Conservation (phyloP, 2,113 vertebrate species). For the Scolopax mira region DNA sequence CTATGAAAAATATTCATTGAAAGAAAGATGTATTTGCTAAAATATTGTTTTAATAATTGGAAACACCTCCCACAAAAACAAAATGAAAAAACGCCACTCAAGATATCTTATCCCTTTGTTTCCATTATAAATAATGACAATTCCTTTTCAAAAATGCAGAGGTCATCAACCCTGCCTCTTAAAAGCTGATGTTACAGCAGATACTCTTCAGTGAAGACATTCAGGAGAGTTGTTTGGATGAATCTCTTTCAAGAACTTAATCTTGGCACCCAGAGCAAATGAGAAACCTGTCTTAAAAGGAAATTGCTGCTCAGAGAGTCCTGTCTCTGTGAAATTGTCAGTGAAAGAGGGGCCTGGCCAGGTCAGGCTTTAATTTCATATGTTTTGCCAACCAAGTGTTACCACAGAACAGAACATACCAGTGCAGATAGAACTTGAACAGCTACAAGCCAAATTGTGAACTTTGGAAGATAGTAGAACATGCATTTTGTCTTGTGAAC, state of each 20-base stretch:
- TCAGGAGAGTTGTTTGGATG: background rate
- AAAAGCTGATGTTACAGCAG: background rate
- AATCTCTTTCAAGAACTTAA: slow-evolving; percentile 29
- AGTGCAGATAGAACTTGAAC: background rate
- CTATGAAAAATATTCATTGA: background rate
- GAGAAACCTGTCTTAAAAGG: background rate
- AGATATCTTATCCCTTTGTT: background rate
- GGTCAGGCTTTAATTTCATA: background rate
- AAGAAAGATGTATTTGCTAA: background rate
- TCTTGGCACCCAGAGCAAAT: background rate
- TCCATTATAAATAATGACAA: background rate
- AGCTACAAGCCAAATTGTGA: background rate
- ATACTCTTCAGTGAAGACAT: background rate
- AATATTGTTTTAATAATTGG: background rate
- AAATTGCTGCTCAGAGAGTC: background rate
- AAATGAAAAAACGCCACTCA: background rate
- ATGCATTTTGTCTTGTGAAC: background rate
- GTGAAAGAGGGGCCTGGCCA: background rate
- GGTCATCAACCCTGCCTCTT: background rate
- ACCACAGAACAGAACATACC: background rate
- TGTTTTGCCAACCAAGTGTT: slow-evolving; percentile 13
- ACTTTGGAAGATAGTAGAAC: background rate
- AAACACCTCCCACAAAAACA: rapidly evolving
- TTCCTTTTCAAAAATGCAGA: background rate
- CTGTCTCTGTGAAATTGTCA: background rate